A percentile compares a stretch with the other conserved stretches of the same genome.
phyloP scores from a whole-genome alignment of 1,140 invertebrate genomes.

The Hyles euphorbiae region DNA sequence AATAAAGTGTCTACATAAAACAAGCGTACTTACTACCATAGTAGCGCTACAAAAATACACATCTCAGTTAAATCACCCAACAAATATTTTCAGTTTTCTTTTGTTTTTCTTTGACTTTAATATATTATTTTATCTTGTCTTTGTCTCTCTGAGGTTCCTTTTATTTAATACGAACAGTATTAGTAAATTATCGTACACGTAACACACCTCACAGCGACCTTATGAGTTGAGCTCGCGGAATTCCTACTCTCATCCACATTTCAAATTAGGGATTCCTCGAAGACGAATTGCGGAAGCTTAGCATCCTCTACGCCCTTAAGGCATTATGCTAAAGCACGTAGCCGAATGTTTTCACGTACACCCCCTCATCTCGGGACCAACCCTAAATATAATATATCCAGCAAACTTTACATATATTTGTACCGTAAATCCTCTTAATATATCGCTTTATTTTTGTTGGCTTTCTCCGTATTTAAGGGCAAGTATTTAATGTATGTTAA shows the following conservation, averaged over 20 bases:
- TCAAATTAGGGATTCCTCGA: slow-evolving; percentile 73
- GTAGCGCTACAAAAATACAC: no score
- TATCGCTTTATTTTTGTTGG: slow-evolving; percentile 73
- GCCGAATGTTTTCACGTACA: slow-evolving; percentile 68
- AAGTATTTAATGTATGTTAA: slow-evolving; percentile 71
- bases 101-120: no score
- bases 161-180: no score
- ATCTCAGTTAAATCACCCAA: no score
- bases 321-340: slow-evolving; percentile 73
- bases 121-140: no score
- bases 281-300: slow-evolving; percentile 71
- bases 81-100: no score
- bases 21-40: no score
- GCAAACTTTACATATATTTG: slow-evolving; percentile 76
- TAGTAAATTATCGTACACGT: not conserved
- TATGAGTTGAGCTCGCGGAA: slow-evolving; percentile 28
- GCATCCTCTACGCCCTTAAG: slow-evolving; percentile 63
- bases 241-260: slow-evolving; percentile 67
- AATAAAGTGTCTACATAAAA: no score
- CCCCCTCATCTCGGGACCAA: slow-evolving; percentile 60
- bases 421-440: slow-evolving; percentile 73
- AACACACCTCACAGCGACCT: slow-evolving; percentile 1
- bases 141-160: no score
- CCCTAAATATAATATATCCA: slow-evolving; percentile 73
- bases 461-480: slow-evolving; percentile 60